Percentiles rank a stretch among this genome's conserved stretches.
These are phyloP conservation scores for Patella caerulea DNA, from an alignment of 2,888 invertebrate genomes.

Conservation along the genomic window DNA sequence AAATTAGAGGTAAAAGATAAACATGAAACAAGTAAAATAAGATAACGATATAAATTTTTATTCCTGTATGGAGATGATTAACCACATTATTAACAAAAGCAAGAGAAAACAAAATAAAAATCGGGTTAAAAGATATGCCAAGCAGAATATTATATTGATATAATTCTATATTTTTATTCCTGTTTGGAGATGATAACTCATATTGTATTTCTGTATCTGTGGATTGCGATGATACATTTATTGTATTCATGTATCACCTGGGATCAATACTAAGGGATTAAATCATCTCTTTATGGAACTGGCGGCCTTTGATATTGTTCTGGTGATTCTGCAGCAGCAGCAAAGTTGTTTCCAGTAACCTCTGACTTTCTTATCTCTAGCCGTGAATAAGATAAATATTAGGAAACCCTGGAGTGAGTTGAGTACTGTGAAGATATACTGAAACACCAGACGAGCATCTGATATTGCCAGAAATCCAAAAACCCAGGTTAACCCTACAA, in stretches of 20 bases:
- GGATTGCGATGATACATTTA: neutral
- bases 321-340: constrained; percentile 6
- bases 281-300: neutral
- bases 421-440: constrained; percentile 67
- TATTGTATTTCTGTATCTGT: too few species aligned
- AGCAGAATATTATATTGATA: too few species aligned
- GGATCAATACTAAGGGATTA: neutral
- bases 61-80: too few species aligned
- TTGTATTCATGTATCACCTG: neutral
- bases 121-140: too few species aligned
- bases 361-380: constrained; percentile 51
- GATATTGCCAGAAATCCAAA: constrained; percentile 67
- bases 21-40: too few species aligned
- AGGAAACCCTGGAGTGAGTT: constrained; percentile 62
- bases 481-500: constrained; percentile 65
- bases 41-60: too few species aligned
- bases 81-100: too few species aligned
- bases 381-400: constrained; percentile 60
- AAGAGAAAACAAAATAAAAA: too few species aligned
- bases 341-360: constrained; percentile 48
- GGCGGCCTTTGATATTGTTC: neutral
- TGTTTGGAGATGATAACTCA: too few species aligned
- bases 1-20: too few species aligned
- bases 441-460: constrained; percentile 58
- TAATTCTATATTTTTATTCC: too few species aligned